Evolutionary conservation across 2,888 invertebrate species (phyloP), one percentile per base, ranked within the genome.

Genomic region (Pseudolycoriella hygida): DNA sequence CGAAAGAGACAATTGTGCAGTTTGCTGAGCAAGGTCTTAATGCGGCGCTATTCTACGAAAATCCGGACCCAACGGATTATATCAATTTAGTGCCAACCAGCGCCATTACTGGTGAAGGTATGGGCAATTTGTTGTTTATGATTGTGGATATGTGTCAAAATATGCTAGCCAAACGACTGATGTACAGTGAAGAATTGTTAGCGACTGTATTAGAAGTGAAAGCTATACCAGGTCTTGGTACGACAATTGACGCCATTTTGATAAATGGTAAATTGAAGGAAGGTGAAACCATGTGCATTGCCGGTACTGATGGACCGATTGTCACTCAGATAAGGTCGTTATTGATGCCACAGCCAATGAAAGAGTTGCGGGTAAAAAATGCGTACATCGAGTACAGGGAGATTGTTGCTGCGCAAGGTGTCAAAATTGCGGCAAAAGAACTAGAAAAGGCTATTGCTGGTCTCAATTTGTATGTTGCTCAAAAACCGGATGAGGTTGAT

Each of bases 291-390:
- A 82, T 96, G 69, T 76, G 98, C 20, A 67, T 98, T 46, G 96
- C 97, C 2, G 98, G 98, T 40, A 93, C 94, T 0, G 98, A 99
- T 57, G 98, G 98, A 1, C 93, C 98, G 0, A 93, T 99, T 51
- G 88, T 90, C 20, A 97, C 98, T 1, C 93, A 93, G 66, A 92
- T 99, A 51, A 76, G 97, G 41, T 96, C 94, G 1, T 71, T 99
- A 20, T 74, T 98, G 20, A 94, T 96, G 88, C 98, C 98, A 2
- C 92, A 96, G 59, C 97, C 98, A 0, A 77, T 99, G 75, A 90
- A 87, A 65, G 98, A 99, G 64, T 69, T 98, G 41, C 70, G 98
- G 53, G 96, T 98, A 3, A 98, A 98, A 80, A 89, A 86, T 58
- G 86, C 87, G 0, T 98, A 96, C 60, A 78, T 89, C 37, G 94